These are phyloP conservation scores for Tokudaia muenninki DNA, from an alignment of 2,797 vertebrate genomes.

Conservation along the genomic window DNA sequence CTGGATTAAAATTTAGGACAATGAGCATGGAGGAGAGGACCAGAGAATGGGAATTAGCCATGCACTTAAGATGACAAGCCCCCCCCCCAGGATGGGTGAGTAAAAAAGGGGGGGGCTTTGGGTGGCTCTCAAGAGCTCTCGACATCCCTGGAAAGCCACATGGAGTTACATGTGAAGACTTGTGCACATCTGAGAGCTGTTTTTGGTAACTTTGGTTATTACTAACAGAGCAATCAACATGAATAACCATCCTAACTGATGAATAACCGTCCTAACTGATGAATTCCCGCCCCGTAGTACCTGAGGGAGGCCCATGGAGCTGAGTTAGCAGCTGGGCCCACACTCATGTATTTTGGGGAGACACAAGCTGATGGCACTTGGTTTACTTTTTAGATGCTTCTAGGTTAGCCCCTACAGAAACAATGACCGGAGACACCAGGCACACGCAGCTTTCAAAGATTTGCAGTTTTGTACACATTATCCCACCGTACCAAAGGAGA, in stretches of 20 bases:
- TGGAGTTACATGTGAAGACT: not conserved
- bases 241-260: slow-evolving; percentile 47
- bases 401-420: slow-evolving; percentile 1
- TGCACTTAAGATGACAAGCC: not conserved
- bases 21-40: not conserved
- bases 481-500: not conserved
- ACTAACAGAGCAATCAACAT: slow-evolving; percentile 45
- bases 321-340: not conserved
- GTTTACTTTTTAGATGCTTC: slow-evolving; percentile 28
- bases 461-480: slow-evolving; percentile 9
- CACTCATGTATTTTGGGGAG: not conserved
- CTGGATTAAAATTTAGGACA: slow-evolving; percentile 27
- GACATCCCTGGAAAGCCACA: not conserved
- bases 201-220: slow-evolving; percentile 37
- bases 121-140: not conserved
- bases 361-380: not conserved
- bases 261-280: slow-evolving; percentile 47
- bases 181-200: not conserved
- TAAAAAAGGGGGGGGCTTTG: not conserved
- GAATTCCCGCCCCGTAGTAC: not conserved
- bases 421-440: not conserved
- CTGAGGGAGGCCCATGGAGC: not conserved
- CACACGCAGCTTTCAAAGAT: not conserved
- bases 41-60: not conserved
- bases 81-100: not conserved